Evolutionary conservation across 2,888 invertebrate genomes (phyloP), one percentile per base, ranked within the genome.

Genomic region (Ectemnius lituratus): DNA sequence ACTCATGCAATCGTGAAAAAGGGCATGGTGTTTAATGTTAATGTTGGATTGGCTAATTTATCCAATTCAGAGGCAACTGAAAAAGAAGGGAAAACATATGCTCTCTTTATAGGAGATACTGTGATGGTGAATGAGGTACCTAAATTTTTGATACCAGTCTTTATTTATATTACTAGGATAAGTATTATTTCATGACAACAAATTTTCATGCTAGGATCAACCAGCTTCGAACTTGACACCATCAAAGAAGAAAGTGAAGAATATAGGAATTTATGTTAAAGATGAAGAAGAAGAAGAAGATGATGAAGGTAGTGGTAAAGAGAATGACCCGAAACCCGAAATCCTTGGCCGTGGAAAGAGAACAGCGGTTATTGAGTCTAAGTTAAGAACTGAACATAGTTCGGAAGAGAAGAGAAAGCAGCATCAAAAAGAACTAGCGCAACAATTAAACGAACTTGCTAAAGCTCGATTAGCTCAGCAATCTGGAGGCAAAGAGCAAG

Each of bases 21-120:
- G 91, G 97, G 98, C 67, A 99, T 99, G 99, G 95, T 98, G 0
- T 99, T 99, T 88, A 99, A 99, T 90, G 93, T 99, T 8, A 97
- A 97, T 88, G 94, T 99, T 81, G 99, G 99, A 14, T 93, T 99
- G 67, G 94, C 96, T 1, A 96, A 95, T 88, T 92, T 99, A 61
- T 92, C 93, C 11, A 99, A 99, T 90, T 93, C 94, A 78, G 95
- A 96, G 23, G 94, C 97, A 0, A 93, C 94, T 5, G 97, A 97
- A 14, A 97, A 96, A 85, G 97, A 97, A 91, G 95, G 96, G 49
- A 98, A 98, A 93, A 94, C 92, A 0, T 98, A 98, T 89, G 98
- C 99, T 0, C 92, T 99, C 2, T 99, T 98, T 88, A 94, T 99
- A 84, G 99, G 99, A 2, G 99, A 99, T 90, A 99, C 99, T 16